Percentiles rank a stretch among this genome's conserved stretches.
phyloP scores from a whole-genome alignment of 1,140 invertebrate species.

The Hydropsyche tenuis region DNA sequence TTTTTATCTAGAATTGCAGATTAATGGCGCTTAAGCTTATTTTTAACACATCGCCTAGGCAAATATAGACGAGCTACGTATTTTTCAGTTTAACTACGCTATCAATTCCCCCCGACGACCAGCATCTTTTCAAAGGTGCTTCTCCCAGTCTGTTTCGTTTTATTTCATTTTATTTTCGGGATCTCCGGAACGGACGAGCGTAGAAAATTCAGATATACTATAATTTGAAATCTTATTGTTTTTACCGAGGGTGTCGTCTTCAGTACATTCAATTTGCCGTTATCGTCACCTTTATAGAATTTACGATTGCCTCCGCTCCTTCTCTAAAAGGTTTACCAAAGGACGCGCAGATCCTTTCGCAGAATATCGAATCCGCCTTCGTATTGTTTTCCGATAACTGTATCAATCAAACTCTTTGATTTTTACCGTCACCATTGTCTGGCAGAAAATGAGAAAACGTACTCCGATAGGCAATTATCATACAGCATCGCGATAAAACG shows the following conservation, averaged over 20 bases:
- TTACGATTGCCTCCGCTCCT: slow-evolving; percentile 40
- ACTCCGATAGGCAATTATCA: too few species aligned
- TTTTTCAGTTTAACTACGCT: slow-evolving; percentile 34
- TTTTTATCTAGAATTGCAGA: neutral
- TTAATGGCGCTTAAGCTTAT: neutral
- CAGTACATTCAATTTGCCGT: slow-evolving; percentile 39
- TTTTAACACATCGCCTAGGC: neutral
- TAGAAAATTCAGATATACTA: slow-evolving; percentile 30
- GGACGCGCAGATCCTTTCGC: slow-evolving; percentile 6
- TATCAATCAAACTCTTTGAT: slow-evolving; percentile 27
- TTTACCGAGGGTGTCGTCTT: slow-evolving; percentile 32
- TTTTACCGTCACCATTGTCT: neutral
- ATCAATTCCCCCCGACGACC: slow-evolving; percentile 29
- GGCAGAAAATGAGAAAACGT: too few species aligned
- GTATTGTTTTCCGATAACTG: slow-evolving; percentile 25
- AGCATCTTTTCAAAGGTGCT: neutral
- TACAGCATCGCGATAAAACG: too few species aligned
- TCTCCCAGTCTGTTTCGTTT: slow-evolving; percentile 13
- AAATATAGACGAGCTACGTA: slow-evolving; percentile 8
- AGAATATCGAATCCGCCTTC: neutral
- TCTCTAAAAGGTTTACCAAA: slow-evolving; percentile 27
- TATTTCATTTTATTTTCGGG: slow-evolving; percentile 7
- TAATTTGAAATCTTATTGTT: slow-evolving; percentile 48
- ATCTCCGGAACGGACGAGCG: slow-evolving; percentile 3
- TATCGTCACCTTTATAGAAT: slow-evolving; percentile 40